Base-by-base conservation (phyloP, 2,888 invertebrate species). In the Drosophila leonis region DNA sequence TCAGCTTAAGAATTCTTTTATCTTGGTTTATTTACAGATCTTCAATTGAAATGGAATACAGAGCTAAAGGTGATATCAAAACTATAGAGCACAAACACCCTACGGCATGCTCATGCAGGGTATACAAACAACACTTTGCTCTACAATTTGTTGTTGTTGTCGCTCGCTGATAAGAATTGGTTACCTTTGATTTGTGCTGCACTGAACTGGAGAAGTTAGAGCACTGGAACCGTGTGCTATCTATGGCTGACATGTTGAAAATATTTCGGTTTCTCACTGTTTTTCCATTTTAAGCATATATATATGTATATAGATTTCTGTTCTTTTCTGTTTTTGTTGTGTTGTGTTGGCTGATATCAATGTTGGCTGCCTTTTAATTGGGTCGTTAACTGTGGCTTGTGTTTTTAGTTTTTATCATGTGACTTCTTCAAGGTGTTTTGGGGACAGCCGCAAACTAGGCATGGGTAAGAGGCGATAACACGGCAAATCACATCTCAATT, bases 371-470 rank as follows among this genome's bases (percentile, higher is more conserved):
- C 74, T 83, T 84, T 84, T 90, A 86, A 86, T 88, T 86, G 90
- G 86, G 90, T 87, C 89, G 90, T 87, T 90, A 88, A 83, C 88
- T 80, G 77, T 72, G 68, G 64, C 61, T 80, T 24, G 20, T 33
- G 35, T 44, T 24, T 15, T 57, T 55, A 39, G 41, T 57, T 63
- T 68, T 77, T 79, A 84, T 88, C 88, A 87, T 70, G 82, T 82
- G 79, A 84, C 84, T 82, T 76, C 76, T 70, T 80, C 83, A 80
- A 80, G 80, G 80, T 80, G 76, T 68, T 82, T 71, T 79, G 80
- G 64, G 82, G 75, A 78, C 82, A 78, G 39, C 27, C 80, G 8
- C 6, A 52, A 49, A 52, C 35, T 24, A 62, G 42, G 51, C 56
- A 60, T 61, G 61, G 63, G 56, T 55, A 56, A 61, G 18, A 60